phyloP scores from a whole-genome alignment of 1,140 invertebrate species.

The Conopomorpha cramerella region DNA sequence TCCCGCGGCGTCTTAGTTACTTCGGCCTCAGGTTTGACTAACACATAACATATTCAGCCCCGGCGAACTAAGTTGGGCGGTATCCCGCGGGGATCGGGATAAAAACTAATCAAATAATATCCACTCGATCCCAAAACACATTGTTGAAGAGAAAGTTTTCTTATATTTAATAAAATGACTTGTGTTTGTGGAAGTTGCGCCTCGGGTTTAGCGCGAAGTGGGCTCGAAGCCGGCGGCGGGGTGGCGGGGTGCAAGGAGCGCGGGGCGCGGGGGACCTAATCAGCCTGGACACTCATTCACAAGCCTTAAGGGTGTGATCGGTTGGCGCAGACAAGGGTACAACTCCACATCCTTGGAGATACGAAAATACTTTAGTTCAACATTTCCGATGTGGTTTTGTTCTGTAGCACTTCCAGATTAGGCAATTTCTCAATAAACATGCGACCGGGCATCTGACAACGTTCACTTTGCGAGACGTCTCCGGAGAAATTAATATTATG shows the following conservation, averaged over 20 bases:
- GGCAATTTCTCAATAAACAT: conserved; percentile 53
- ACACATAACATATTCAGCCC: too few relatives aligned
- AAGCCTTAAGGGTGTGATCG: conserved; percentile 54
- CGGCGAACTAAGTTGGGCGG: too few relatives aligned
- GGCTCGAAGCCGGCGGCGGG: conserved; percentile 25
- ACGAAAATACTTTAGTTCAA: conserved; percentile 56
- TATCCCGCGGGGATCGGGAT: too few relatives aligned
- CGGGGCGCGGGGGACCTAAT: conserved; percentile 25
- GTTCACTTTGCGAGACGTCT: conserved; percentile 25
- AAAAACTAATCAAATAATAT: conserved; percentile 32
- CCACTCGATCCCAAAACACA: conserved; percentile 33
- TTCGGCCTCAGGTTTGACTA: too few relatives aligned
- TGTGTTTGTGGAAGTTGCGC: conserved; percentile 47
- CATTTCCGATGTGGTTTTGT: conserved; percentile 55
- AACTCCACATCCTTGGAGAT: conserved; percentile 45
- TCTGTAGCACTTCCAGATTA: conserved; percentile 54
- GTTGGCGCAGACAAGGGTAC: conserved; percentile 51
- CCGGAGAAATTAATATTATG: conserved; percentile 23
- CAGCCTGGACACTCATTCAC: conserved; percentile 52
- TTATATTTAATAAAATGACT: conserved; percentile 50
- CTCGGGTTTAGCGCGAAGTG: too few relatives aligned
- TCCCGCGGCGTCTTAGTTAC: too few relatives aligned
- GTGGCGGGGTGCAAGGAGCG: conserved; percentile 5
- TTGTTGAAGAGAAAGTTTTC: conserved; percentile 37
- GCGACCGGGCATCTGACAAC: conserved; percentile 28